phyloP scores from a whole-genome alignment of 2,888 invertebrate genomes.

The Lithophane socia region DNA sequence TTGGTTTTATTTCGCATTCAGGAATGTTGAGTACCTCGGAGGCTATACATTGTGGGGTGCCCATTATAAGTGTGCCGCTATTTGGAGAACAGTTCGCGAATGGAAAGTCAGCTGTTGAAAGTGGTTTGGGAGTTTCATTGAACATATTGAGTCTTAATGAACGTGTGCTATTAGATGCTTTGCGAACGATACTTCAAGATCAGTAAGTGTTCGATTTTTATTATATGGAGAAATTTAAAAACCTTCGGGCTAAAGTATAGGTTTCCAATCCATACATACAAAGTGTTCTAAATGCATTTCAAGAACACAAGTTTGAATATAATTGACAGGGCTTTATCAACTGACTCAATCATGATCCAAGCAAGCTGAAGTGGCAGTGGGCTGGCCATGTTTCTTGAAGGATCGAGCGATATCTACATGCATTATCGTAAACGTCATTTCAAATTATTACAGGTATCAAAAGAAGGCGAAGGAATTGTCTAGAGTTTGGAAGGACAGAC shows the following conservation, averaged over 20 bases:
- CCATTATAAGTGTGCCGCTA: constrained; percentile 87
- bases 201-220: constrained; percentile 48
- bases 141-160: constrained; percentile 42
- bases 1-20: constrained; percentile 88
- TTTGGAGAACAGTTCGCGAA: constrained; percentile 89
- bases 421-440: background rate
- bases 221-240: background rate
- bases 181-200: constrained; percentile 59
- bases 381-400: no score
- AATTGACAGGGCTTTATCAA: background rate
- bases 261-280: no score
- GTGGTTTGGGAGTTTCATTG: constrained; percentile 80
- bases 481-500: constrained; percentile 75
- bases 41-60: constrained; percentile 80
- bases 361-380: no score
- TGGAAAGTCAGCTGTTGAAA: constrained; percentile 81
- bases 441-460: constrained; percentile 59
- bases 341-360: background rate
- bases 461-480: constrained; percentile 65
- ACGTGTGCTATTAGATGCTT: constrained; percentile 50
- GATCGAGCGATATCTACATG: background rate
- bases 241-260: background rate
- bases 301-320: background rate
- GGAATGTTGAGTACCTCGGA: constrained; percentile 88
- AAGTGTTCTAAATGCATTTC: background rate